These are phyloP conservation scores for Pantherophis guttatus DNA, from an alignment of 2,113 vertebrate species.

Conservation along the genomic window DNA sequence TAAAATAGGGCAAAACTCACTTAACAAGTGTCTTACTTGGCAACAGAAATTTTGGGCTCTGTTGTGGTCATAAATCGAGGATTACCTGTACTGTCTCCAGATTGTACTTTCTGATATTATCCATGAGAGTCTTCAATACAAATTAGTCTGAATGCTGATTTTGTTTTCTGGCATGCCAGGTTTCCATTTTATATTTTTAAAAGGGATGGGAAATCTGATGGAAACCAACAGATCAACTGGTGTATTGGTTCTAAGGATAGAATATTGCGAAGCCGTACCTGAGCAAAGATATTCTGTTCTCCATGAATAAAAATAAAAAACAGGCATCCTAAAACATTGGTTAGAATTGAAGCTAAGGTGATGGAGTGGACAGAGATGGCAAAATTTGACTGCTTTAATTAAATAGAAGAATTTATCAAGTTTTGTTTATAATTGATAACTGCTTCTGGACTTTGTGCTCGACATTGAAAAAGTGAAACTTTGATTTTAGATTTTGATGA, in stretches of 20 bases:
- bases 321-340: neutral
- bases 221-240: neutral
- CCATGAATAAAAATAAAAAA: neutral
- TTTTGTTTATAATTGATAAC: neutral
- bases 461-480: neutral
- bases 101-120: neutral
- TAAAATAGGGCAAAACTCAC: too few relatives aligned
- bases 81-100: neutral
- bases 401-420: neutral
- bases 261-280: neutral
- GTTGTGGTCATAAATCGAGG: too few relatives aligned
- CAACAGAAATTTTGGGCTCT: too few relatives aligned
- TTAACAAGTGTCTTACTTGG: too few relatives aligned
- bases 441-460: neutral
- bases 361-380: neutral
- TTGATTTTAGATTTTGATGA: neutral
- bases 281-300: neutral
- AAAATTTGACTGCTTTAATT: neutral
- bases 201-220: neutral
- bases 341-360: neutral
- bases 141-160: neutral
- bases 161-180: neutral
- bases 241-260: neutral
- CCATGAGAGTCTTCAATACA: neutral
- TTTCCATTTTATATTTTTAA: too few relatives aligned